phyloP scores from a whole-genome alignment of 2,113 vertebrate species.

The Propithecus coquereli region DNA sequence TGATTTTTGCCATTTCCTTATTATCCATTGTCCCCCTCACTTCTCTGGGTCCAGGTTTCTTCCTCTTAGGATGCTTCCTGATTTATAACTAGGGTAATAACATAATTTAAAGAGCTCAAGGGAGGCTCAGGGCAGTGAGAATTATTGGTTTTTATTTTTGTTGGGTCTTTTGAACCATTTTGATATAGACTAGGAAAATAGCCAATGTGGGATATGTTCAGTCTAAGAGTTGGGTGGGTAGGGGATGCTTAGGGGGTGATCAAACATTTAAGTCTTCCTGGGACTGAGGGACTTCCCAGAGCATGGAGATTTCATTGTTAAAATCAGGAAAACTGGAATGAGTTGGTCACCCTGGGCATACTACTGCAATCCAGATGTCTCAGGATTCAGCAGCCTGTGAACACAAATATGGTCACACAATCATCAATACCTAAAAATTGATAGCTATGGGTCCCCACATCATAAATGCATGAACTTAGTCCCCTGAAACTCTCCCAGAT shows the following conservation, averaged over 20 bases:
- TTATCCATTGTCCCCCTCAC: not conserved
- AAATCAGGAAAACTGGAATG: not conserved
- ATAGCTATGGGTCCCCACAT: not conserved
- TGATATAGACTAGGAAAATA: not conserved
- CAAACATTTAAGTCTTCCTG: not conserved
- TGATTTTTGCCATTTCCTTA: not conserved
- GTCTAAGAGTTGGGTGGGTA: not conserved
- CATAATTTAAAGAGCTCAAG: not conserved
- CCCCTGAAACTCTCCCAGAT: not conserved
- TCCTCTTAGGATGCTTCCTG: not conserved
- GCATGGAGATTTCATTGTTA: not conserved
- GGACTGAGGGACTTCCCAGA: not conserved
- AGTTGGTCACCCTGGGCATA: not conserved
- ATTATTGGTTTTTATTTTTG: not conserved
- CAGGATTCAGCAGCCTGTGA: not conserved
- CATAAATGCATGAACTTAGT: not conserved
- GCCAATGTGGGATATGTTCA: not conserved
- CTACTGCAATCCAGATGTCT: not conserved
- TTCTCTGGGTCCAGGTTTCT: not conserved
- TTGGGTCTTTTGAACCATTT: not conserved
- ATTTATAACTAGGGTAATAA: not conserved
- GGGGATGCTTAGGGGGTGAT: not conserved
- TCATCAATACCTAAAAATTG: not conserved
- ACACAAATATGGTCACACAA: not conserved
- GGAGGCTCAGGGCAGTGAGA: not conserved